Evolutionary conservation across 2,113 vertebrate genomes (phyloP), one percentile per base, ranked within the genome.

Genomic region (Irena cyanogastra): DNA sequence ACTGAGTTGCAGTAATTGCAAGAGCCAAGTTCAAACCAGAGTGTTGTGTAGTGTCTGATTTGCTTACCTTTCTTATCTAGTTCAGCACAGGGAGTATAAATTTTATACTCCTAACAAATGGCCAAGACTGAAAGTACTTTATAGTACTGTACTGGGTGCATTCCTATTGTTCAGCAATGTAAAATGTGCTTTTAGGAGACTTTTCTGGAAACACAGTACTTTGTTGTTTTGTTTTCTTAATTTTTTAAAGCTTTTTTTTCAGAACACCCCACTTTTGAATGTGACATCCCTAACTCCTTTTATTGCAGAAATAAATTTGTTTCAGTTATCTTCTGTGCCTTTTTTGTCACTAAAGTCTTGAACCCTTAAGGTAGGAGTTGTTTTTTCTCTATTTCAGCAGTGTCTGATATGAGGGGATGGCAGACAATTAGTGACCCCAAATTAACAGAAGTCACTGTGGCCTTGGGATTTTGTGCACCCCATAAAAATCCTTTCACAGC

Each of bases 401-500:
- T 31, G 22, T 35, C 53, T 80, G 68, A 31, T 77, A 80, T 26
- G 24, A 64, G 15, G 7, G 11, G 39, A 74, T 93, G 66, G 41
- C 90, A 96, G 66, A 64, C 83, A 95, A 94, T 72, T 65, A 85
- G 95, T 83, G 75, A 93, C 24, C 26, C 24, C 39, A 69, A 88
- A 56, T 70, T 77, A 85, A 70, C 2, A 1, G 45, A 54, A 91
- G 84, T 88, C 82, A 70, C 59, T 26, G 35, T 88, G 85, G 87
- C 92, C 87, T 90, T 96, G 85, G 85, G 90, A 94, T 94, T 95
- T 93, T 88, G 82, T 88, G 93, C 71, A 80, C 83, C 35, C 75
- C 63, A 61, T 94, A 93, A 93, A 95, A 95, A 87, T 47, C 74
- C 16, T 4, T 87, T 83, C 49, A 9, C 27, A 91, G 59, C 37